A percentile compares a stretch with the other conserved stretches of the same genome.
Evolutionary conservation across 92 coral and sea anemone genomes (phyloP).

Genomic region (Porites divaricata): DNA sequence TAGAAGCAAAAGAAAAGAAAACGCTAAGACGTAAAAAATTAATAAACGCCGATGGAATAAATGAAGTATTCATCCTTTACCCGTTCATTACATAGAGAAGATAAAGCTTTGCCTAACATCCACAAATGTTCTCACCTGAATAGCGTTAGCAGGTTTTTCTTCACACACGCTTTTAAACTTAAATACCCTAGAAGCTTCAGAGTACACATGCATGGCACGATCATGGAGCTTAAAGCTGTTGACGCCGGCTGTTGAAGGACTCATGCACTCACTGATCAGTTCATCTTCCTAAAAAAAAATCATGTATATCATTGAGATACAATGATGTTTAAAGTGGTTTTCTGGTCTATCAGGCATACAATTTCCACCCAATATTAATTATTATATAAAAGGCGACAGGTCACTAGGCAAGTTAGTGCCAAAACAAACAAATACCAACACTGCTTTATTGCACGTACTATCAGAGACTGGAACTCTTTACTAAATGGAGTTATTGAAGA

Average conservation of each 20-base stretch:
- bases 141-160: conserved; percentile 70
- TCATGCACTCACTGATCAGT: conserved; percentile 80
- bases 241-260: conserved; percentile 88
- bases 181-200: conserved; percentile 92
- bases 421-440: too few species aligned
- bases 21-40: background rate
- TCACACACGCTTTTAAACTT: conserved; percentile 90
- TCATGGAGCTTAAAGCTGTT: conserved; percentile 87
- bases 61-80: too few species aligned
- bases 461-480: too few species aligned
- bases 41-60: background rate
- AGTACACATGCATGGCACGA: conserved; percentile 95
- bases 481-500: too few species aligned
- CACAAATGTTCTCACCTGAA: conserved; percentile 53
- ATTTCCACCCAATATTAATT: too few species aligned
- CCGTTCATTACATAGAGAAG: background rate
- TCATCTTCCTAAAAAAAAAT: conserved; percentile 73
- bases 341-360: background rate
- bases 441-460: too few species aligned
- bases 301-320: background rate
- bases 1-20: background rate
- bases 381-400: too few species aligned
- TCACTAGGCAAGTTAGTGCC: too few species aligned
- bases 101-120: background rate
- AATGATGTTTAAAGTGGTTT: background rate